Evolutionary conservation across 1,140 invertebrate species (phyloP), one percentile per base, ranked within the genome.

Genomic region (Octopus bimaculoides): DNA sequence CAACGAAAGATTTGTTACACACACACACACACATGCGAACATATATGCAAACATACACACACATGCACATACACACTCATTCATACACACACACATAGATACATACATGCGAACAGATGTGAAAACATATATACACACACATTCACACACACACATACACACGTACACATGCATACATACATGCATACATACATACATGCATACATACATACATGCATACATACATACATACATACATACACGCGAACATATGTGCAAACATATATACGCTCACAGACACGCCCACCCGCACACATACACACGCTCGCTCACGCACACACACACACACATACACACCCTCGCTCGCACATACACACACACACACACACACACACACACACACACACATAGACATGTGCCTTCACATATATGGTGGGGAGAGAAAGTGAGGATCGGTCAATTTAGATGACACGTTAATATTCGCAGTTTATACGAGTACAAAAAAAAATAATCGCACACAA

Each of bases 171-270:
- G 74, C 52, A 79, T 77, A 77, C 20, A 75, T 66, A 81, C 20
- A 79, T 69, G 79, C 56, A 76, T 79, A 78, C 56, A 81, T 77
- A 81, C 56, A 79, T 69, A 81, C 56, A 81, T 69, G 76, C 56
- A 81, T 77, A 79, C 56, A 81, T 77, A 79, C 56, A 81, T 71
- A 79, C 56, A 81, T 69, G 79, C 56, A 79, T 77, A 81, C 52
- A 78, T 79, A 81, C 53, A 79, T 79, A 77, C n/a, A 79, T 77
- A 81, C 20, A 82, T 80, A 55, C 55, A 88, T 61, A 61, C 17
- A 61, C 17, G 17, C 17, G 17, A 7, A 61, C 56, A 61, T 61
- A 61, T 61, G 17, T 61, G 17, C 17, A 61, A 9, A 61, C 17
- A 61, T 61, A 61, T 61, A 61, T 61, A 61, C 17, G 7, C 17